Evolutionary conservation across 2,797 vertebrate genomes (phyloP).

Genomic region (Thamnophis elegans): DNA sequence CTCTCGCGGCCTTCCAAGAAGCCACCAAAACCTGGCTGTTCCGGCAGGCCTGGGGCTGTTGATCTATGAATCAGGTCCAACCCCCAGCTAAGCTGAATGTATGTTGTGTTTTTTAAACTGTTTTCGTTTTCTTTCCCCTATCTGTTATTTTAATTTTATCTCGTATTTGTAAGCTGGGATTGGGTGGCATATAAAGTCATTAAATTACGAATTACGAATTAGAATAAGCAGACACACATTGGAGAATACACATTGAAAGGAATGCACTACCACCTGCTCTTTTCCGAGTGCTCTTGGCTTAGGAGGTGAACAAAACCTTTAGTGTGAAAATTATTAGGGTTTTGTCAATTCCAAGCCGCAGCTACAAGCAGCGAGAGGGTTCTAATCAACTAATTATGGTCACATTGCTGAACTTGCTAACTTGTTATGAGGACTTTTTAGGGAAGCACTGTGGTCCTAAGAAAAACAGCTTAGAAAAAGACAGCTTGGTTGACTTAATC

Average conservation of each 20-base stretch:
- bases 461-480: background rate
- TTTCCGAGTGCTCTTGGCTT: background rate
- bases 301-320: background rate
- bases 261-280: background rate
- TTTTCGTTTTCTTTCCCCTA: too few species aligned
- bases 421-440: background rate
- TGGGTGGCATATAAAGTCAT: too few species aligned
- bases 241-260: background rate
- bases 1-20: too few species aligned
- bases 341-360: background rate
- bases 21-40: too few species aligned
- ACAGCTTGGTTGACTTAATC: background rate
- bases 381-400: background rate
- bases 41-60: too few species aligned
- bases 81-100: too few species aligned
- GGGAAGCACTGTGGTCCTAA: background rate
- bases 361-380: background rate
- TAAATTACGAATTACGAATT: too few species aligned
- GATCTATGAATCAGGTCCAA: too few species aligned
- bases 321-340: background rate
- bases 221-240: background rate
- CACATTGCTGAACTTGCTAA: background rate
- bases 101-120: too few species aligned
- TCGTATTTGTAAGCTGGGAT: too few species aligned
- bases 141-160: too few species aligned